Evolutionary conservation across 2,113 vertebrate species (phyloP), one percentile per base, ranked within the genome.

Genomic region (Prietella phreatophila): DNA sequence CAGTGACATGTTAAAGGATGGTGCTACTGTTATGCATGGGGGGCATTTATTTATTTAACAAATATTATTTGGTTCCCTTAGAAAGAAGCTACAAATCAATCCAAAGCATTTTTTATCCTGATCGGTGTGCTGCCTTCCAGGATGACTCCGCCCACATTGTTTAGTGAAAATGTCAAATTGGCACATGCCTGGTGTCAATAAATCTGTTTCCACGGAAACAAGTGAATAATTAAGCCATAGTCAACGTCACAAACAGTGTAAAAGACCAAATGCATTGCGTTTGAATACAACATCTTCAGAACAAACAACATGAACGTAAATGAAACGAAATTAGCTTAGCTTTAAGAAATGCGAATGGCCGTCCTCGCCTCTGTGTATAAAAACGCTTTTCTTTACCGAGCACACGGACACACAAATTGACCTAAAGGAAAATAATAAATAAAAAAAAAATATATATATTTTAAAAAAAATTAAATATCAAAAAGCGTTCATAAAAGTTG

Each of bases 401-500:
- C 71, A 79, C 58, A 80, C 60, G 65, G 39, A 86, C 56, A 63
- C 67, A 76, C 33, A 17, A 78, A 17, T n/a, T 47, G 76, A 88
- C 36, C 55, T 13, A 87, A 17, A 83, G 9, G 3, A 91, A 50
- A 92, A 86, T 91, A 95, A 94, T 94, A 94, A 95, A 94, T 94
- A 84, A 87, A 81, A 87, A 7, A 47, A 7, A 7, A 60, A 80
- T 71, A 79, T 47, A 47, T 47, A 47, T 47, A 85, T 71, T 5
- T 42, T 3, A 2, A 81, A 36, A 81, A 82, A 63, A 53, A 82
- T 89, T 69, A 92, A 89, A 90, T 91, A 89, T 93, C 90, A 90
- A 89, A 91, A 89, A 88, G 91, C 84, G 85, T 33, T 5, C 19
- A 19, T 67, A 13, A 81, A 56, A n/a, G 3, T n/a, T 36, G 69